A percentile compares a stretch with the other conserved stretches of the same genome.
phyloP scores from a whole-genome alignment of 2,113 vertebrate species.

The Elephantulus edwardii region DNA sequence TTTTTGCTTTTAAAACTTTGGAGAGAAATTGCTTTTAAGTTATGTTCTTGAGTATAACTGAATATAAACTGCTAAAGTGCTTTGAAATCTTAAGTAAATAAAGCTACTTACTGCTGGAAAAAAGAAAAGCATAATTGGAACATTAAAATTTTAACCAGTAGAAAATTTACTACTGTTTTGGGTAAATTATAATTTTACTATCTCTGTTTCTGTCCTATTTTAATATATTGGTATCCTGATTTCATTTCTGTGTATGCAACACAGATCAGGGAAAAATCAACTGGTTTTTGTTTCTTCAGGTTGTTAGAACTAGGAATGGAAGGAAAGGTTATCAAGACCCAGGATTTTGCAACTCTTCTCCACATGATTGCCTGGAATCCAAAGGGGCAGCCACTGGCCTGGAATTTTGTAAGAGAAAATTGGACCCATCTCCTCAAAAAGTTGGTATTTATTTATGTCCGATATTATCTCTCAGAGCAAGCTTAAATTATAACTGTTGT shows the following conservation, averaged over 20 bases:
- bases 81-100: constrained; percentile 27
- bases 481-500: no score
- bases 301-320: constrained; percentile 70
- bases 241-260: constrained; percentile 5
- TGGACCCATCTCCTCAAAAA: constrained; percentile 67
- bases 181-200: not conserved
- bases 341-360: constrained; percentile 62
- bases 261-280: not conserved
- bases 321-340: constrained; percentile 70
- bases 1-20: constrained; percentile 1
- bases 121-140: not conserved
- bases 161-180: constrained; percentile 5
- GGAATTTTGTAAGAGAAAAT: constrained; percentile 73
- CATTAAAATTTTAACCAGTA: constrained; percentile 8
- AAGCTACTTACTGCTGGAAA: constrained; percentile 28
- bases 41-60: not conserved
- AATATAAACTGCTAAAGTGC: not conserved
- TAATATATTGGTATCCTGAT: not conserved
- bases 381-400: constrained; percentile 62
- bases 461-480: not conserved
- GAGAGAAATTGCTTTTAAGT: not conserved
- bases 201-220: constrained; percentile 23
- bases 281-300: constrained; percentile 47
- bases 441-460: constrained; percentile 49
- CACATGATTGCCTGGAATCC: constrained; percentile 47